phyloP scores from a whole-genome alignment of 2,797 vertebrate species.

The Cynodonichthys magdalenae region DNA sequence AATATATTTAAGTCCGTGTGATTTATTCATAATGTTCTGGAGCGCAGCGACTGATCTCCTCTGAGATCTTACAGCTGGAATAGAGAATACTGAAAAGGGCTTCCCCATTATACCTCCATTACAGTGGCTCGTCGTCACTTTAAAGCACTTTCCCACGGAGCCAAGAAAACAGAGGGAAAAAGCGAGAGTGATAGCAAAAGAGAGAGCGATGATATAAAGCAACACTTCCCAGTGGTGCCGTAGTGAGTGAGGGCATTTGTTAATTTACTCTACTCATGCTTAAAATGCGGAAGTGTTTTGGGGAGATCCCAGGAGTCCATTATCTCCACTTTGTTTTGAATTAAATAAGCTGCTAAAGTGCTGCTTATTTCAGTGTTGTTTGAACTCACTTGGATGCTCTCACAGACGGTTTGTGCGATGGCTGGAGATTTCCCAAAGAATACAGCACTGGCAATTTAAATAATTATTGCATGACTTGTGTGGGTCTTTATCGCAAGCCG shows the following conservation, averaged over 20 bases:
- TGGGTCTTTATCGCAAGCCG: slow-evolving; percentile 35
- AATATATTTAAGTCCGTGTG: slow-evolving; percentile 17
- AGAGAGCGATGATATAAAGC: slow-evolving; percentile 71
- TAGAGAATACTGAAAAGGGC: slow-evolving; percentile 50
- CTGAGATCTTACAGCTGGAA: slow-evolving; percentile 53
- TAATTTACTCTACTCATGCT: slow-evolving; percentile 84
- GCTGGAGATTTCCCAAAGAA: slow-evolving; percentile 69
- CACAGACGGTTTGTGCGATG: slow-evolving; percentile 70
- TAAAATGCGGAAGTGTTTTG: slow-evolving; percentile 79
- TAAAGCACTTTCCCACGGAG: slow-evolving; percentile 55
- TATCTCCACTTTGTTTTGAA: slow-evolving; percentile 88
- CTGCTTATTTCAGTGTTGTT: slow-evolving; percentile 84
- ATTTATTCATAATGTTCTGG: slow-evolving; percentile 37
- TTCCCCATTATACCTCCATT: slow-evolving; percentile 62
- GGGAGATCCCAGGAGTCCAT: slow-evolving; percentile 84
- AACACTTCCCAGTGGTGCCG: slow-evolving; percentile 70
- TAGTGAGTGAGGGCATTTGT: slow-evolving; percentile 77
- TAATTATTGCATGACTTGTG: slow-evolving; percentile 48
- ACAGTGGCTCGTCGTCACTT: slow-evolving; percentile 48
- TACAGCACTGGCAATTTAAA: slow-evolving; percentile 56
- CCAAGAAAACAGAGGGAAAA: slow-evolving; percentile 27
- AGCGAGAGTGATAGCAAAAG: slow-evolving; percentile 47
- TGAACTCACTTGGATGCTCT: slow-evolving; percentile 82
- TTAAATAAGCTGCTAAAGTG: slow-evolving; percentile 86
- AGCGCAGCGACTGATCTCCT: slow-evolving; percentile 54